Evolutionary conservation across 2,797 vertebrate species (phyloP).

Genomic region (Phoeniculus purpureus): DNA sequence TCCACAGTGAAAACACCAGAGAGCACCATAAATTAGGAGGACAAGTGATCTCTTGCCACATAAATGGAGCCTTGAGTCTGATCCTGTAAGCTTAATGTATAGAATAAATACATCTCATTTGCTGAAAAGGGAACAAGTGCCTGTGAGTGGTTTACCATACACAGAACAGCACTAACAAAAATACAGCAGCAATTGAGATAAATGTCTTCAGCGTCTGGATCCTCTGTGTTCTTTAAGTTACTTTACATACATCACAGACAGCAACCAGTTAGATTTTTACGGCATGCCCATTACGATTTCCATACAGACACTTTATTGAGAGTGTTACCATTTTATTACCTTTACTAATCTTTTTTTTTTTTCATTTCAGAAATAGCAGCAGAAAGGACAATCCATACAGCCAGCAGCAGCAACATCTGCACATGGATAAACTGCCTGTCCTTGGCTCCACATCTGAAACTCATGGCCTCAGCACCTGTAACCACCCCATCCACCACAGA

Average conservation of each 20-base stretch:
- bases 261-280: neutral
- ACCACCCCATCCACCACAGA: neutral
- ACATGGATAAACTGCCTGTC: neutral
- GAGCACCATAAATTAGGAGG: neutral
- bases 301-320: neutral
- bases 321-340: slow-evolving; percentile 15
- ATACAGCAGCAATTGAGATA: neutral
- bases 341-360: neutral
- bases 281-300: neutral
- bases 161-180: neutral
- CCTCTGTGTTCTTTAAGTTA: slow-evolving; percentile 13
- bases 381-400: neutral
- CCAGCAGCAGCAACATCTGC: neutral
- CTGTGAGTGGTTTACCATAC: neutral
- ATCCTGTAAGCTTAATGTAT: neutral
- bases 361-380: neutral
- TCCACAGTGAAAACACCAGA: neutral
- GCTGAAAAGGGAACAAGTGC: neutral
- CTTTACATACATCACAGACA: neutral
- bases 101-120: neutral
- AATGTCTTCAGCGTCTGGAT: neutral
- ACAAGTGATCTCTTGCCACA: neutral
- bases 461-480: neutral
- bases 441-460: neutral
- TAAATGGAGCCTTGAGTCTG: neutral